These are phyloP conservation scores for Cantharis flavilabris DNA, from an alignment of 2,888 invertebrate genomes.

Conservation along the genomic window DNA sequence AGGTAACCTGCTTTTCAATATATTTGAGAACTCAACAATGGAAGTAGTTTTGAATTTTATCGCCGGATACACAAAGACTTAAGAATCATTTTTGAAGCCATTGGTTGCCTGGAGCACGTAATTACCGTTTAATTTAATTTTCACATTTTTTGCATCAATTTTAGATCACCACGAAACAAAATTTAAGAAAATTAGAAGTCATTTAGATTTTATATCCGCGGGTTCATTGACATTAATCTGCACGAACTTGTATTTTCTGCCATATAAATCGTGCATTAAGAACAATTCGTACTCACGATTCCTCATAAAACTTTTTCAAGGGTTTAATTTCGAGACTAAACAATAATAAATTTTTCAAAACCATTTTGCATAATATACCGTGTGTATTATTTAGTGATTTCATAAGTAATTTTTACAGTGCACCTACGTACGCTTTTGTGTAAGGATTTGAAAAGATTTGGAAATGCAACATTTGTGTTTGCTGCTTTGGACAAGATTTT, in stretches of 20 bases:
- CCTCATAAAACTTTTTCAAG: neutral
- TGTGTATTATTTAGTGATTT: neutral
- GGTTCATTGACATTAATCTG: neutral
- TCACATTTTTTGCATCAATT: neutral
- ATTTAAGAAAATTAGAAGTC: neutral
- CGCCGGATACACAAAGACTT: neutral
- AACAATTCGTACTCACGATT: neutral
- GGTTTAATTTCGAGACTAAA: neutral
- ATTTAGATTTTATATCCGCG: neutral
- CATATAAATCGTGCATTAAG: neutral
- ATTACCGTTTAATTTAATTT: neutral
- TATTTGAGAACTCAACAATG: no score
- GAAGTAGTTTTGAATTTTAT: no score
- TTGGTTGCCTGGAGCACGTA: neutral
- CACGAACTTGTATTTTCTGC: neutral
- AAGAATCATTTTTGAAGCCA: neutral
- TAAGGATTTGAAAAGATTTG: neutral
- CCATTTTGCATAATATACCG: neutral
- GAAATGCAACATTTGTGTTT: neutral
- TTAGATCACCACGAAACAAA: neutral
- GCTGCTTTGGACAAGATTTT: neutral
- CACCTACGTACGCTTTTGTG: neutral
- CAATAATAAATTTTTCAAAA: neutral
- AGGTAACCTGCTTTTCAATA: no score
- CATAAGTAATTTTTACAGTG: neutral